Evolutionary conservation across 2,113 vertebrate species (phyloP).

Genomic region (rabbit (Oryctolagus cuniculus)): mOryCun1.1 NC_091436.1:134709501-134710000

Average conservation of each 20-base stretch:
- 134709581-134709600: background rate
- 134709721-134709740: background rate
- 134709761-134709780: background rate
- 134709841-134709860: too few species aligned
- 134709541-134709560: background rate
- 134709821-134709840: background rate
- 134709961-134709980: too few species aligned
- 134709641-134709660: conserved; percentile 29
- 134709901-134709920: too few species aligned
- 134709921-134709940: too few species aligned
- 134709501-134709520: background rate
- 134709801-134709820: background rate
- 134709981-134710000: too few species aligned
- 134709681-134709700: background rate
- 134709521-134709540: background rate
- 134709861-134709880: too few species aligned
- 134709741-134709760: background rate
- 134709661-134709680: background rate
- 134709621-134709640: background rate
- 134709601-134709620: background rate
- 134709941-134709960: too few species aligned
- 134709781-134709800: background rate
- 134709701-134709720: background rate
- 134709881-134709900: too few species aligned
- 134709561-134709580: background rate